These are phyloP conservation scores for Rattus rattus DNA, from an alignment of 2,113 vertebrate genomes.

Conservation along the genomic window DNA sequence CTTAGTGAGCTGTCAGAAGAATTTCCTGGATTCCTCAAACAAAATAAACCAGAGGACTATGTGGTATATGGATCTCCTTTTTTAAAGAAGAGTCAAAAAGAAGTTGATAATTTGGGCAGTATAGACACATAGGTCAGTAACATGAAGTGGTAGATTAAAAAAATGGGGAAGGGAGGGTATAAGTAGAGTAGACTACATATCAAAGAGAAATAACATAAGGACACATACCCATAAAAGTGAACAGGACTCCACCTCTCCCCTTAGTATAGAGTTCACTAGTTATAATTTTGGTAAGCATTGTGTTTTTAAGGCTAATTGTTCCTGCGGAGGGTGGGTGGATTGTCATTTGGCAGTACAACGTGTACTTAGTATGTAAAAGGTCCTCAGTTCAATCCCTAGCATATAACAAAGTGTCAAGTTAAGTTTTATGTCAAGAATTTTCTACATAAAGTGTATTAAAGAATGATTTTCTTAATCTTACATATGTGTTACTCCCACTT, in stretches of 20 bases:
- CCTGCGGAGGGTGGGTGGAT: rapidly evolving
- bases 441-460: not conserved
- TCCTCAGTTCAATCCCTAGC: not conserved
- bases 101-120: conserved; percentile 25
- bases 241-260: not conserved
- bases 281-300: not conserved
- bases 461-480: not conserved
- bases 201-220: not conserved
- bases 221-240: not conserved
- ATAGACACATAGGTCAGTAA: not conserved
- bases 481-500: not conserved
- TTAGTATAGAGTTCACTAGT: not conserved
- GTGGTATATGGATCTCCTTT: conserved; percentile 22
- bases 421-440: not conserved
- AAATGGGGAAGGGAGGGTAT: too few relatives aligned
- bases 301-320: not conserved
- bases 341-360: not conserved
- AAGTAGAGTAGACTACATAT: not conserved
- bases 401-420: not conserved
- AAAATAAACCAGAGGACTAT: not conserved
- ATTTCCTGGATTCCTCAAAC: not conserved
- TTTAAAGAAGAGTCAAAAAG: not conserved
- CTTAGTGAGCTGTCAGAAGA: not conserved
- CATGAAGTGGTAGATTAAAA: not conserved
- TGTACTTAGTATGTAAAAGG: too few relatives aligned